A percentile compares a stretch with the other conserved stretches of the same genome.
Conservation (phyloP, 2,113 vertebrate genomes). For the Ptyas mucosa region DNA sequence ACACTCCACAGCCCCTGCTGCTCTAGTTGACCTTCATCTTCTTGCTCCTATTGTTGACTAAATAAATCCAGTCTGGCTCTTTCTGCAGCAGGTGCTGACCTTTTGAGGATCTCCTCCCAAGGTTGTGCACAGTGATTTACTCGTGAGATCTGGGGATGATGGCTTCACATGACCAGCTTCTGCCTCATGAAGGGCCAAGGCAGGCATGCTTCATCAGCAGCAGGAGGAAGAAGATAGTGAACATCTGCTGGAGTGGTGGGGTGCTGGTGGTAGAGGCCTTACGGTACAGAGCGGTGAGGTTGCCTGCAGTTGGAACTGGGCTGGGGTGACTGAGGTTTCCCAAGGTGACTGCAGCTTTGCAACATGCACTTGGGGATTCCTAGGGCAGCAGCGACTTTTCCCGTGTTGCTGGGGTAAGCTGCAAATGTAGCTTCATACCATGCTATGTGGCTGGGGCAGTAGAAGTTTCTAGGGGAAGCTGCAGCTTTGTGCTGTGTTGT, state of each 20-base stretch:
- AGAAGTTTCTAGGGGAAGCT: neutral
- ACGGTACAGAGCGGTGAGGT: neutral
- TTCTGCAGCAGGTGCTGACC: neutral
- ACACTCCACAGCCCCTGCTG: neutral
- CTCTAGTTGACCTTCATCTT: neutral
- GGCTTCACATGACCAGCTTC: neutral
- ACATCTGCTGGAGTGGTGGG: neutral
- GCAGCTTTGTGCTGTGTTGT: neutral
- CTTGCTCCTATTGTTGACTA: neutral
- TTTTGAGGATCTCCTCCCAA: neutral
- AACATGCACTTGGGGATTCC: neutral
- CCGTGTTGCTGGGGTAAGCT: neutral
- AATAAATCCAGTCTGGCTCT: neutral
- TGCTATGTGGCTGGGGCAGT: neutral
- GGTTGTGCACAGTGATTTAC: neutral
- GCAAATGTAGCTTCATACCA: neutral
- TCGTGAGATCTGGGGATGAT: neutral
- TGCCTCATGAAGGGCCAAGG: neutral
- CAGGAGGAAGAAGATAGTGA: neutral
- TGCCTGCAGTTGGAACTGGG: neutral
- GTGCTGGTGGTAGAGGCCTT: neutral
- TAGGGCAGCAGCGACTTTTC: neutral
- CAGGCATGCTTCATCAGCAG: neutral
- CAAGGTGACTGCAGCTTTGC: neutral
- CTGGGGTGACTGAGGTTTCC: neutral